Conservation (phyloP, 2,888 invertebrate genomes). For the Craniophora ligustri region DNA sequence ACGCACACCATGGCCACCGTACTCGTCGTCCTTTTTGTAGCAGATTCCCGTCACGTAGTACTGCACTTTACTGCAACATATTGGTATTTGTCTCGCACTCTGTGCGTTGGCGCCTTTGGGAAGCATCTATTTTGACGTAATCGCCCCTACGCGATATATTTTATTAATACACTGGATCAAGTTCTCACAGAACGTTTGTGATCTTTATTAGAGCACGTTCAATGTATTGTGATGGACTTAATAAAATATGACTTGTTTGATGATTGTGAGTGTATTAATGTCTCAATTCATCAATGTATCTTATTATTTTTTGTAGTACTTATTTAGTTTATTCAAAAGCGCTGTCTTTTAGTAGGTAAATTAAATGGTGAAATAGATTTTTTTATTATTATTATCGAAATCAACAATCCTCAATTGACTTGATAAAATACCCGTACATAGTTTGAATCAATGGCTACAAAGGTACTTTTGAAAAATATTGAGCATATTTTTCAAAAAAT, state of each 20-base stretch:
- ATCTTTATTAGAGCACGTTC: slow-evolving; percentile 49
- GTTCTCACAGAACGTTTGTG: slow-evolving; percentile 62
- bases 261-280: slow-evolving; percentile 18
- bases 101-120: slow-evolving; percentile 72
- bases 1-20: slow-evolving; percentile 31
- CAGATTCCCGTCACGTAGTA: slow-evolving; percentile 54
- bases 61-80: slow-evolving; percentile 64
- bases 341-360: too few species aligned
- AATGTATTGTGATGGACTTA: slow-evolving; percentile 41
- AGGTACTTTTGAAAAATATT: too few species aligned
- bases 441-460: too few species aligned
- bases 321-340: background rate
- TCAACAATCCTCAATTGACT: background rate
- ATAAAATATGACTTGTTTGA: slow-evolving; percentile 49
- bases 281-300: slow-evolving; percentile 29
- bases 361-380: too few species aligned
- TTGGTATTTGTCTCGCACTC: slow-evolving; percentile 75
- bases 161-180: slow-evolving; percentile 66
- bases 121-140: slow-evolving; percentile 65
- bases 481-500: too few species aligned
- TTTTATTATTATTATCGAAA: too few species aligned
- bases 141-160: slow-evolving; percentile 69
- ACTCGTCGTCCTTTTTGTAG: slow-evolving; percentile 33
- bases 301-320: slow-evolving; percentile 10
- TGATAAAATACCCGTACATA: too few species aligned